Evolutionary conservation across 2,888 invertebrate species (phyloP).

Genomic region (Dromius quadrimaculatus): DNA sequence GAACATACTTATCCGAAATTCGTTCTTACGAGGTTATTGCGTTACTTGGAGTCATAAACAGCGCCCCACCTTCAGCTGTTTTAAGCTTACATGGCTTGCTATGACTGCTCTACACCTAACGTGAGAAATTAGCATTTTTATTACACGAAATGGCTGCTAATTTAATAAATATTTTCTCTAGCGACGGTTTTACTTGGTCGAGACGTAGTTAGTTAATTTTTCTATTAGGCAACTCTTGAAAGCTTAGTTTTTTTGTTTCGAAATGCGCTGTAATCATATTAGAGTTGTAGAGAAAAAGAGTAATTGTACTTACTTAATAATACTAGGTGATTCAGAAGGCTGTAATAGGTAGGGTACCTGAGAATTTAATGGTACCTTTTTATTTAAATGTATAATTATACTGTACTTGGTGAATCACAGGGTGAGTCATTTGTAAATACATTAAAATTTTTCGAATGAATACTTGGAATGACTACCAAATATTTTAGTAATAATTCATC

Average conservation of each 20-base stretch:
- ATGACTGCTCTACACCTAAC: constrained; percentile 47
- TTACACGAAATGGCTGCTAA: constrained; percentile 46
- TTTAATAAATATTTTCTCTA: constrained; percentile 39
- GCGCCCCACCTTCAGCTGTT: constrained; percentile 44
- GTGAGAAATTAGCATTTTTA: constrained; percentile 48
- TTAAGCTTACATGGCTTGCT: constrained; percentile 44
- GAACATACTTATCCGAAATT: constrained; percentile 11
- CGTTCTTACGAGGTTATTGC: constrained; percentile 38
- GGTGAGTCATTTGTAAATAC: constrained; percentile 17
- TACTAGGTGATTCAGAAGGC: constrained; percentile 13
- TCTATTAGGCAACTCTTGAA: constrained; percentile 33
- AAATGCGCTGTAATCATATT: constrained; percentile 18
- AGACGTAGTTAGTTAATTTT: constrained; percentile 16
- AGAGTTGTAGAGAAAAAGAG: constrained; percentile 24
- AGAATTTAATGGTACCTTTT: not conserved
- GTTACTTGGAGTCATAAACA: constrained; percentile 44
- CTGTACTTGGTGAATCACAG: constrained; percentile 8
- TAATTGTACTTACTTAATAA: constrained; percentile 21
- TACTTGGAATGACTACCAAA: not conserved
- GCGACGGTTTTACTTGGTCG: constrained; percentile 3
- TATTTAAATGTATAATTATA: constrained; percentile 25
- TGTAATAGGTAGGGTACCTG: not conserved
- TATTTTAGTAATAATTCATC: not conserved
- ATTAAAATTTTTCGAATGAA: not conserved
- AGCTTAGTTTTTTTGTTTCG: constrained; percentile 34